Evolutionary conservation across 2,113 vertebrate species (phyloP), one percentile per base, ranked within the genome.

Genomic region (Chloropsis hardwickii): DNA sequence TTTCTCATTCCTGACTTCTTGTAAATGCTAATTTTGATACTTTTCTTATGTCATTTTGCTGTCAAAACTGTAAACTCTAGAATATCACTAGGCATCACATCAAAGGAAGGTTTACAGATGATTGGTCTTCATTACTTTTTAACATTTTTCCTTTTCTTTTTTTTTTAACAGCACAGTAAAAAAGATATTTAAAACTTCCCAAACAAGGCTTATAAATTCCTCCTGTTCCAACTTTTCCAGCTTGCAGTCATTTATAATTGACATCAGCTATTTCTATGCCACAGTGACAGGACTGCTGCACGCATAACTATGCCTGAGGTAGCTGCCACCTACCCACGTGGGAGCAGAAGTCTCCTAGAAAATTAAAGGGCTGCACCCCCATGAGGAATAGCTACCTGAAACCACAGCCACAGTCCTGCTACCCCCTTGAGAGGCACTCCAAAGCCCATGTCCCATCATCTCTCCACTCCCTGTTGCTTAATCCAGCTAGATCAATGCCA

Each of bases 231-330:
- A 17, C 18, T 47, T 21, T 65, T 86, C 33, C 35, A 64, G 5
- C 31, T 40, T 37, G 18, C 64, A 90, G 56, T 56, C 11, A 42
- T 54, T 78, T 83, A 56, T 37, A 77, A 88, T n/a, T 67, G 40
- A 35, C 25, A 78, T 35, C 12, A 50, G 8, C 31, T 84, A 5
- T 37, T 40, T 40, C 40, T 81, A 39, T 81, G 33, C 72, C 56
- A 44, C 64, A 74, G n/a, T 44, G 40, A n/a, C 9, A 58, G 67
- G 56, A 60, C 64, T 70, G 25, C 58, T 90, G 60, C 47, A 71
- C 47, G 42, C 15, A 15, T 3, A 78, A 31, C 24, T 0, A 0
- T 61, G 31, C 31, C 56, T 0, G 0, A 86, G 51, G 33, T 20
- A 62, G 58, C 16, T 83, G 50, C 71, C 73, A 27, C 28, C 12